Evolutionary conservation across 2,797 vertebrate genomes (phyloP).

Genomic region (Basileuterus tristriatus): DNA sequence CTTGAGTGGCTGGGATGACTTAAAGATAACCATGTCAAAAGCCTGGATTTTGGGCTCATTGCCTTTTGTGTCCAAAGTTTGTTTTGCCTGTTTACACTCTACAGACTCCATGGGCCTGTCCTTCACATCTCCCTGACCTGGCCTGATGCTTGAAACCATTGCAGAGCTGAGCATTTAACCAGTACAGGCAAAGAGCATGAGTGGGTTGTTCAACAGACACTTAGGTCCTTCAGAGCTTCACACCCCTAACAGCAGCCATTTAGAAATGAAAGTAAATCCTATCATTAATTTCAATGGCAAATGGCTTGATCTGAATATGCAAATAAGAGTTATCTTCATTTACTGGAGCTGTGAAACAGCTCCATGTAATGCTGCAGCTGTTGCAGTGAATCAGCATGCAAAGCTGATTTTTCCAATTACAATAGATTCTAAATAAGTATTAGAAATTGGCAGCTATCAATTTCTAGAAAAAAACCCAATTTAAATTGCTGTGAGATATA

Average conservation of each 20-base stretch:
- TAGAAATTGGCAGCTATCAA: neutral
- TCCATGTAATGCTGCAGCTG: conserved; percentile 1
- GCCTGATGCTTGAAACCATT: neutral
- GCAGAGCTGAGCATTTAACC: neutral
- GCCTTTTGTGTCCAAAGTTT: neutral
- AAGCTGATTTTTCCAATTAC: neutral
- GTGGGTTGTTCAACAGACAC: neutral
- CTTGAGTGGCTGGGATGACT: neutral
- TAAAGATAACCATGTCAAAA: neutral
- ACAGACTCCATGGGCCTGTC: neutral
- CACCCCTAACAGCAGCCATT: neutral
- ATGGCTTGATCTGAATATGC: neutral
- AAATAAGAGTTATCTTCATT: neutral
- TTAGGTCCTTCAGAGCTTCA: neutral
- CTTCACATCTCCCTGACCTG: neutral
- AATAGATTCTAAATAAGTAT: neutral
- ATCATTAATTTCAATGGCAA: neutral
- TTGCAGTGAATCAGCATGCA: neutral
- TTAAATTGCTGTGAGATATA: neutral
- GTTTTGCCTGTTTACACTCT: neutral
- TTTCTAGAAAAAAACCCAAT: neutral
- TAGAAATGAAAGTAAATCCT: neutral
- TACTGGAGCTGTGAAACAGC: neutral
- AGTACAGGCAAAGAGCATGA: neutral
- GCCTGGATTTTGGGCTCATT: neutral